Evolutionary conservation across 2,888 invertebrate species (phyloP).

Genomic region (Tipula confusa): DNA sequence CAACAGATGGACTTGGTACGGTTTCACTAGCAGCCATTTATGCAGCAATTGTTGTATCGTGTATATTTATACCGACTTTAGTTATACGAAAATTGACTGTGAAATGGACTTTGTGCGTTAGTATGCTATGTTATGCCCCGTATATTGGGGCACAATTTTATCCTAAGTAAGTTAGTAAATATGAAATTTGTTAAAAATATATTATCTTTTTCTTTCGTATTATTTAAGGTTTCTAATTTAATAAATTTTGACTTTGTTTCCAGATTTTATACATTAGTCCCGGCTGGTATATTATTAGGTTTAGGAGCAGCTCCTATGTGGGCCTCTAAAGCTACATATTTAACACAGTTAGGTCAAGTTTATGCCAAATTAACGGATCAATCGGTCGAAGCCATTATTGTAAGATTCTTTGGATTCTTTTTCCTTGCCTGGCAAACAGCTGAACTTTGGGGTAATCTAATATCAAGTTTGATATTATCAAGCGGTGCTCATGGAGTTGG

Average conservation of each 20-base stretch:
- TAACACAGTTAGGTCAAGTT: slow-evolving; percentile 88
- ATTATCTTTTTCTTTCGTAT: neutral
- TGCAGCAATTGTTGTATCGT: slow-evolving; percentile 87
- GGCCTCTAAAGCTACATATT: slow-evolving; percentile 97
- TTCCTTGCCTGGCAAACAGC: slow-evolving; percentile 97
- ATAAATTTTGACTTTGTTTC: neutral
- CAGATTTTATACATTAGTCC: slow-evolving; percentile 83
- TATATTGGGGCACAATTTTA: slow-evolving; percentile 94
- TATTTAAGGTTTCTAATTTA: neutral
- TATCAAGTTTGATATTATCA: slow-evolving; percentile 85
- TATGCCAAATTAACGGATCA: slow-evolving; percentile 85
- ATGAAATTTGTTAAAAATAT: neutral
- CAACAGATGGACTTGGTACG: slow-evolving; percentile 83
- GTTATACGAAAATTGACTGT: slow-evolving; percentile 89
- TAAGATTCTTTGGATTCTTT: slow-evolving; percentile 97
- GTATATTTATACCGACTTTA: slow-evolving; percentile 92
- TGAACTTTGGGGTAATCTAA: slow-evolving; percentile 93
- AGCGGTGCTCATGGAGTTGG: slow-evolving; percentile 65
- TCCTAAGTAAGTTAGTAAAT: slow-evolving; percentile 55
- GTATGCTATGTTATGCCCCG: slow-evolving; percentile 89
- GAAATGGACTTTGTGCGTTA: slow-evolving; percentile 91
- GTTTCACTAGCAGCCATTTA: slow-evolving; percentile 88
- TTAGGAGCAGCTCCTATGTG: slow-evolving; percentile 96
- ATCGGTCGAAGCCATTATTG: slow-evolving; percentile 86
- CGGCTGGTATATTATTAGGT: slow-evolving; percentile 89